Base-by-base conservation (phyloP, 2,113 vertebrate species). In the Edolisoma coerulescens region DNA sequence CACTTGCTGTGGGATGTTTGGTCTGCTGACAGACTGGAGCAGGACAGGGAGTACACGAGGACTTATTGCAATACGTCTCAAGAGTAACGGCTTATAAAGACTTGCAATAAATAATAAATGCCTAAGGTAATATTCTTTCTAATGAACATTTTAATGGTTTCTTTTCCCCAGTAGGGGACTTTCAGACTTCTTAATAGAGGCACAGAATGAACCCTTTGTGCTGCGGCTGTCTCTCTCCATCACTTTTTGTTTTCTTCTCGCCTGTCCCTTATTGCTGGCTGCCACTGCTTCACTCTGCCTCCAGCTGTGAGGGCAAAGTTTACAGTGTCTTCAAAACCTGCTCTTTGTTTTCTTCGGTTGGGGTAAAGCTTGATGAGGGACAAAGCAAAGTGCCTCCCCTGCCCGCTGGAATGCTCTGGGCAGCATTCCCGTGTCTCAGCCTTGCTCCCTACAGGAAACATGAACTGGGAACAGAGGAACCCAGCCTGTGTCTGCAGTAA, bases 101-200 rank as follows among this genome's bases (percentile, higher is more conserved):
- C 24, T 93, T 67, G n/a, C 83, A 82, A 79, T 93, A 95, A 95
- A 91, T 96, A 71, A 78, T 87, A 85, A 85, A 65, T 57, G 71
- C 44, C 74, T 53, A 71, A 89, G 84, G 84, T 95, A 89, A 93
- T 94, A 91, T 49, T 96, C 86, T 93, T 97, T 95, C 86, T 95
- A 93, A 91, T 76, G 88, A 97, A 96, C 84, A 83, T 92, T 94
- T 96, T 93, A 94, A 91, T 83, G 57, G 53, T 91, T 96, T 91
- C 61, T 91, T 91, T 95, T 89, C 57, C 77, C 33, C 75, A 53
- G 54, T 53, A 85, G 89, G 70, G 30, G 65, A 95, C 81, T 68
- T 89, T 82, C 61, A 73, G 84, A 44, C 87, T 83, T 75, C 83
- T 94, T 88, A 94, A 85, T 7, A 84, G 84, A 47, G 49, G 89